Evolutionary conservation across 2,888 invertebrate species (phyloP).

Genomic region (Subacronicta megacephala): DNA sequence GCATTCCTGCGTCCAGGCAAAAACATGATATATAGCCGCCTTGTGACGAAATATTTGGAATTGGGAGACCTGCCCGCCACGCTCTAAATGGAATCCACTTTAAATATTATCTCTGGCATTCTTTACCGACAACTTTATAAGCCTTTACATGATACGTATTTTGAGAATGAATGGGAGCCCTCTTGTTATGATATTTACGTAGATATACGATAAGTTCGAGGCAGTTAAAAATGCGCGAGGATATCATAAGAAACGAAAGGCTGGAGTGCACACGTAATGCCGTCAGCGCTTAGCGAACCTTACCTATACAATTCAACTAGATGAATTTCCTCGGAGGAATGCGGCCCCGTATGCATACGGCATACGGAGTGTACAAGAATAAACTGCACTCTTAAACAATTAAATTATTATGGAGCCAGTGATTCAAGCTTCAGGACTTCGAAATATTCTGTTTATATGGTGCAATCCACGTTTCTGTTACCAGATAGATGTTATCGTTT

Average conservation of each 20-base stretch:
- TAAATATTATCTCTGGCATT: constrained; percentile 79
- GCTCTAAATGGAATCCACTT: constrained; percentile 82
- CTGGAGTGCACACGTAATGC: constrained; percentile 30
- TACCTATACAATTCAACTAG: constrained; percentile 49
- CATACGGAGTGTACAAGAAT: constrained; percentile 50
- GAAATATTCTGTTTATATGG: constrained; percentile 35
- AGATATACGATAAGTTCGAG: constrained; percentile 18
- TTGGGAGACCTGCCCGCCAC: constrained; percentile 84
- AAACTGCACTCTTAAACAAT: constrained; percentile 44
- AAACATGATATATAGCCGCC: constrained; percentile 88
- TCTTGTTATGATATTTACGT: constrained; percentile 32
- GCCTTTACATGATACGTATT: constrained; percentile 47
- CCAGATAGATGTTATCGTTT: constrained; percentile 17
- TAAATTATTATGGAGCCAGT: constrained; percentile 53
- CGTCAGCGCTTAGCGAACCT: constrained; percentile 33
- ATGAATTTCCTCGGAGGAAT: constrained; percentile 59
- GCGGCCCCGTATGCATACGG: constrained; percentile 49
- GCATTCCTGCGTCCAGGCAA: constrained; percentile 84
- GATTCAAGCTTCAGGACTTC: constrained; percentile 35
- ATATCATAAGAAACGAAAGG: constrained; percentile 49
- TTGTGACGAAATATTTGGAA: constrained; percentile 88
- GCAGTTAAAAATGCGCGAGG: constrained; percentile 21
- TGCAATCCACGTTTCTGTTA: constrained; percentile 26
- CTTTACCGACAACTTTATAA: constrained; percentile 76
- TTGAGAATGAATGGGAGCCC: constrained; percentile 30